Conservation (phyloP, 2,888 invertebrate genomes). For the Nebria salina region DNA sequence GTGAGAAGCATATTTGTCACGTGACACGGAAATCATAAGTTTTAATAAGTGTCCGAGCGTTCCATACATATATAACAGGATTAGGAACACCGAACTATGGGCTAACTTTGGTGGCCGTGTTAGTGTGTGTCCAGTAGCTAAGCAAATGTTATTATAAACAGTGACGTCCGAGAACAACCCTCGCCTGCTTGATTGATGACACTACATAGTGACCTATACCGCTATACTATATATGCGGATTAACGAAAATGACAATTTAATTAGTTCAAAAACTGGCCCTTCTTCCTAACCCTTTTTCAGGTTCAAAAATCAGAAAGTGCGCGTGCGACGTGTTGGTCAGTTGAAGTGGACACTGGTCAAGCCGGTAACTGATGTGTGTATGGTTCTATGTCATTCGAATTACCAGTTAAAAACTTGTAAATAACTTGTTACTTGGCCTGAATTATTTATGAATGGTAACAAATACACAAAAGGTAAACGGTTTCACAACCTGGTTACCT, state of each 20-base stretch:
- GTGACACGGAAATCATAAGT: conserved; percentile 34
- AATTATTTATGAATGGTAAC: conserved; percentile 19
- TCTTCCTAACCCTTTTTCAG: not conserved
- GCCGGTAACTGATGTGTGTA: conserved; percentile 9
- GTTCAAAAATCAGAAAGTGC: not conserved
- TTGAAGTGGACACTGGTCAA: not conserved
- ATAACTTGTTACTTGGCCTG: conserved; percentile 22
- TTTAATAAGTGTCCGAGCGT: conserved; percentile 42
- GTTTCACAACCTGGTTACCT: not conserved
- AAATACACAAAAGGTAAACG: not conserved
- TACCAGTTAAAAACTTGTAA: conserved; percentile 26
- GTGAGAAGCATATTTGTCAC: not conserved
- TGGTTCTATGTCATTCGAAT: conserved; percentile 20
- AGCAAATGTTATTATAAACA: conserved; percentile 45
- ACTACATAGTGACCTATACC: conserved; percentile 34
- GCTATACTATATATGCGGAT: conserved; percentile 12
- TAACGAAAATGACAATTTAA: conserved; percentile 43
- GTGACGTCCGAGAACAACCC: conserved; percentile 26
- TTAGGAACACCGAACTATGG: conserved; percentile 27
- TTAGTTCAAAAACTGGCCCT: conserved; percentile 27
- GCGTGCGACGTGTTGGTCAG: not conserved
- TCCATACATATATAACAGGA: conserved; percentile 40
- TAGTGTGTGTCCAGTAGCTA: conserved; percentile 36
- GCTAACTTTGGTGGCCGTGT: not conserved
- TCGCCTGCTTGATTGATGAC: conserved; percentile 42